These are phyloP conservation scores for Neogobius melanostomus DNA, from an alignment of 2,113 vertebrate genomes.

Conservation along the genomic window DNA sequence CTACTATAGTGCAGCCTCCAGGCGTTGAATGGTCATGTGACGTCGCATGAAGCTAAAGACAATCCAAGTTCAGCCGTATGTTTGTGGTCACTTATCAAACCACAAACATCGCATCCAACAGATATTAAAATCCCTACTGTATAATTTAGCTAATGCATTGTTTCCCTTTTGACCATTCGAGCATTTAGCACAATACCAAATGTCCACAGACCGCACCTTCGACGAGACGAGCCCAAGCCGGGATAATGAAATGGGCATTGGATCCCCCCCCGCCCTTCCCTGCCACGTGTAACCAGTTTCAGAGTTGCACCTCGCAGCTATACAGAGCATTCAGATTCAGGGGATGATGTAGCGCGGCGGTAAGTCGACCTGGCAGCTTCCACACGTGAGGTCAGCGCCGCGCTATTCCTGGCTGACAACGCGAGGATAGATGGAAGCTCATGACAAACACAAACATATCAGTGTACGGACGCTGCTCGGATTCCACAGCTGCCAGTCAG, in stretches of 20 bases:
- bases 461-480: constrained; percentile 14
- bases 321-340: not conserved
- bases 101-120: too few relatives aligned
- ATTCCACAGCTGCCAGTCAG: constrained; percentile 45
- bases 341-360: constrained; percentile 19
- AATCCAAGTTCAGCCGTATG: too few relatives aligned
- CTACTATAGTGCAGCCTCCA: too few relatives aligned
- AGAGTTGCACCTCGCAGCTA: constrained; percentile 3
- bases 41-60: too few relatives aligned
- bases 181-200: constrained; percentile 18
- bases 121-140: too few relatives aligned
- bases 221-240: constrained; percentile 20
- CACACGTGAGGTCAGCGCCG: constrained; percentile 3
- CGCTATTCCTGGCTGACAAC: constrained; percentile 42
- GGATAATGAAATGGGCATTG: constrained; percentile 4
- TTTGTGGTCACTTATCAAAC: too few relatives aligned
- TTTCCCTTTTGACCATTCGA: not conserved
- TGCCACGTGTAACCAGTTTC: not conserved
- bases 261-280: not conserved
- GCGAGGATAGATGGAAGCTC: constrained; percentile 23
- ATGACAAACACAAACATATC: constrained; percentile 13
- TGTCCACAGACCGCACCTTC: constrained; percentile 15
- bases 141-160: too few relatives aligned
- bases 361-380: constrained; percentile 34
- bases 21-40: too few relatives aligned